Conservation (phyloP, 2,113 vertebrate species). For the Pachyramphus minor region DNA sequence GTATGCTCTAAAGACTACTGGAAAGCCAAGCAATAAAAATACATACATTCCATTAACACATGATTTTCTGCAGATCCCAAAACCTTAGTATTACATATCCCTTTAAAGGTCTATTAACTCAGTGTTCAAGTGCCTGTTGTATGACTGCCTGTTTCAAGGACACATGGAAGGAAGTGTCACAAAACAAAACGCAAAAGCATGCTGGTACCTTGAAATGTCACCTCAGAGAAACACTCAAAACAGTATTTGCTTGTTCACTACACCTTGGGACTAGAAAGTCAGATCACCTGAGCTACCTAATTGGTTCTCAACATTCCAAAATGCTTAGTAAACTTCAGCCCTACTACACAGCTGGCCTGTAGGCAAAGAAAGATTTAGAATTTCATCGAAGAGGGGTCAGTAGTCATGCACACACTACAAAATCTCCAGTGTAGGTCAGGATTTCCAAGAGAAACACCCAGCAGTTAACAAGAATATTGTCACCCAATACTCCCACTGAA, state of each 20-base stretch:
- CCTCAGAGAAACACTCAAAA: not conserved
- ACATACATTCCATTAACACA: not conserved
- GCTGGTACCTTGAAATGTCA: not conserved
- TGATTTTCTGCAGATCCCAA: not conserved
- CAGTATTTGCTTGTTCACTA: not conserved
- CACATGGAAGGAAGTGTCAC: not conserved
- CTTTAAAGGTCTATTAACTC: not conserved
- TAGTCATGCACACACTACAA: not conserved
- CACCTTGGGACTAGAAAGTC: not conserved
- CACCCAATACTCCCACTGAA: not conserved
- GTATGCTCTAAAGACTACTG: not conserved
- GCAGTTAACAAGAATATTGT: not conserved
- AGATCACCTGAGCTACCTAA: not conserved
- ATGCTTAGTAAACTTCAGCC: not conserved
- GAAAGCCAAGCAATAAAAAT: not conserved
- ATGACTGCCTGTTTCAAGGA: not conserved
- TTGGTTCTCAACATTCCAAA: not conserved
- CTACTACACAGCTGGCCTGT: not conserved
- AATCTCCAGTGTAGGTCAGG: not conserved
- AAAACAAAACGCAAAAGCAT: not conserved
- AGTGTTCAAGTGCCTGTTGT: not conserved
- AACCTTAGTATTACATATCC: not conserved
- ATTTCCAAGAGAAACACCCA: not conserved
- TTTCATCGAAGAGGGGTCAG: not conserved
- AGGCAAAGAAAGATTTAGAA: not conserved